Conservation (phyloP, 2,113 vertebrate genomes). For the Malurus alboscapulatus region DNA sequence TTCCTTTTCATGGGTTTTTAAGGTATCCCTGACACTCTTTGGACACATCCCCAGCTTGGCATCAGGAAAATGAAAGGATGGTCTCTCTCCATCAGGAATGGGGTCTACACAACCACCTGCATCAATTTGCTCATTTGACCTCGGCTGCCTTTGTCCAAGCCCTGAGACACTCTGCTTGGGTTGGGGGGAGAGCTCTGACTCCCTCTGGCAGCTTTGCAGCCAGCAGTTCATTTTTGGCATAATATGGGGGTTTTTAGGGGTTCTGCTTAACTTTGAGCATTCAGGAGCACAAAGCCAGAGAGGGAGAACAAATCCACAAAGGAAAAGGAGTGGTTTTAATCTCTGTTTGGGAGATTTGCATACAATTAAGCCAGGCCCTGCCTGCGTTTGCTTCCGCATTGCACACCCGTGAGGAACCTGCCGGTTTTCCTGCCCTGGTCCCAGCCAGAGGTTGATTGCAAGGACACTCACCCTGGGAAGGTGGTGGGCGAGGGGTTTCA, state of each 20-base stretch:
- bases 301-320: background rate
- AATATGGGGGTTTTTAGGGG: background rate
- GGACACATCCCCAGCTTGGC: no score
- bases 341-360: constrained; percentile 30
- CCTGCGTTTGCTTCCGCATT: background rate
- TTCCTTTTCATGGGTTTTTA: background rate
- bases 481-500: rapidly evolving
- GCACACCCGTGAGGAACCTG: constrained; percentile 24
- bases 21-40: background rate
- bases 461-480: background rate
- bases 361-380: constrained; percentile 35
- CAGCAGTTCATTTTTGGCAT: background rate
- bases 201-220: background rate
- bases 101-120: background rate
- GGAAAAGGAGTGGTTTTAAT: constrained; percentile 51
- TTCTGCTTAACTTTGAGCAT: background rate
- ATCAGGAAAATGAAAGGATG: background rate
- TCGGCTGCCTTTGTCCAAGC: background rate
- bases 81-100: rapidly evolving
- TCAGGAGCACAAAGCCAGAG: background rate
- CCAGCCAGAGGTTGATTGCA: constrained; percentile 18
- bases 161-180: background rate
- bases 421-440: constrained; percentile 35
- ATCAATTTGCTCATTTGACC: background rate
- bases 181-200: background rate